A percentile compares a stretch with the other conserved stretches of the same genome.
phyloP scores from a whole-genome alignment of 2,797 vertebrate genomes.

The Pogoniulus pusillus region DNA sequence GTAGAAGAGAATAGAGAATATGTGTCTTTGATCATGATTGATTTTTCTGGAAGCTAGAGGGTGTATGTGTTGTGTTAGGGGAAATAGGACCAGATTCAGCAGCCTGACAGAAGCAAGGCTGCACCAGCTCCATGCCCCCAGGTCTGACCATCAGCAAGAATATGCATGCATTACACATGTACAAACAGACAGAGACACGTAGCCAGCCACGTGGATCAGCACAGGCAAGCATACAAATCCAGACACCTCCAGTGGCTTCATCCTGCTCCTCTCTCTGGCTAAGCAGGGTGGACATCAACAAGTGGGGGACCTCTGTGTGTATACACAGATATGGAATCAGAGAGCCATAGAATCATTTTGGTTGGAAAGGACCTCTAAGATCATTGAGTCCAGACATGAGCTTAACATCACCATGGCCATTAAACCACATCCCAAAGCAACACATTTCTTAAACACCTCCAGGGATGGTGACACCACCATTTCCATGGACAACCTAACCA shows the following conservation, averaged over 20 bases:
- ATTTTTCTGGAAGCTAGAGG: not conserved
- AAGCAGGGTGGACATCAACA: not conserved
- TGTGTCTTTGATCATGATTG: not conserved
- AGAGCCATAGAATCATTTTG: no score
- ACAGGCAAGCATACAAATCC: not conserved
- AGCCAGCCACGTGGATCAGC: not conserved
- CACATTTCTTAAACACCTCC: no score
- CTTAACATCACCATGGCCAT: no score
- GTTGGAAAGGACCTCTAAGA: no score
- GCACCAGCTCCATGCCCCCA: not conserved
- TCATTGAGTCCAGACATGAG: no score
- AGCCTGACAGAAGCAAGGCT: not conserved
- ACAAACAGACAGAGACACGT: not conserved
- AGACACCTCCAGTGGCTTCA: not conserved
- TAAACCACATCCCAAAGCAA: no score
- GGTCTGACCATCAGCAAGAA: not conserved
- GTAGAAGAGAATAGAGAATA: not conserved
- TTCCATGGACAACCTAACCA: no score
- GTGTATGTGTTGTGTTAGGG: rapidly evolving
- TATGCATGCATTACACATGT: not conserved
- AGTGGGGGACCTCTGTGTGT: not conserved
- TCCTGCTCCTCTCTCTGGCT: not conserved
- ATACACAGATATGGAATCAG: no score
- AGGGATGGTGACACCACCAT: no score
- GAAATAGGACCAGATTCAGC: not conserved